phyloP scores from a whole-genome alignment of 2,888 invertebrate species.

The Criorhina ranunculi region DNA sequence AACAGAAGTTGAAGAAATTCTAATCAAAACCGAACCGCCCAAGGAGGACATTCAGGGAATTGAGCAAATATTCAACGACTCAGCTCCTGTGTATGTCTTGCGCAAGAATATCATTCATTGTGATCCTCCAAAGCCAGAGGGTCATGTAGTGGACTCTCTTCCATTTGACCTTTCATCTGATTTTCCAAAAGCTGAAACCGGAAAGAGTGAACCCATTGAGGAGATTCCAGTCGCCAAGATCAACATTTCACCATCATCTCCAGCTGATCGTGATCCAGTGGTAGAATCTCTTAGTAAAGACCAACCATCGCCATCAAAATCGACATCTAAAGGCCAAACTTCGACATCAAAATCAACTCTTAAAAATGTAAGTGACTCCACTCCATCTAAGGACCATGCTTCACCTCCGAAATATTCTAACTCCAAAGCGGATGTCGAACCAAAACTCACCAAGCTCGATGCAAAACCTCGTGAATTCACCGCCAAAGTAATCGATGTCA shows the following conservation, averaged over 20 bases:
- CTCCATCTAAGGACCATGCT: not conserved
- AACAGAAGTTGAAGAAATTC: slow-evolving; percentile 33
- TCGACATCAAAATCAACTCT: not conserved
- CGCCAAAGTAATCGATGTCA: slow-evolving; percentile 70
- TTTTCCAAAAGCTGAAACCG: too few relatives aligned
- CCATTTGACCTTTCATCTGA: too few relatives aligned
- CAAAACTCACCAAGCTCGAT: slow-evolving; percentile 4
- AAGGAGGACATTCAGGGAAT: slow-evolving; percentile 46
- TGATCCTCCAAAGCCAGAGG: slow-evolving; percentile 55
- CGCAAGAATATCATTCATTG: slow-evolving; percentile 70
- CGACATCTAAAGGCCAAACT: not conserved
- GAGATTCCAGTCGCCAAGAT: not conserved
- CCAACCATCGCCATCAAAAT: not conserved
- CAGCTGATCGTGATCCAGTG: not conserved
- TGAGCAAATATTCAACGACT: slow-evolving; percentile 64
- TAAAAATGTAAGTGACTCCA: not conserved
- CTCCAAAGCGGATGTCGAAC: too few relatives aligned
- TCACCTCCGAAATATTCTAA: not conserved
- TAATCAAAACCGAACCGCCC: not conserved
- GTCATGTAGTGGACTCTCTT: too few relatives aligned
- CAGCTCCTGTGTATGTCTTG: slow-evolving; percentile 57
- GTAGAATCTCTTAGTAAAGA: not conserved
- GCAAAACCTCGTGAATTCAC: slow-evolving; percentile 64
- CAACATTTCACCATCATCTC: not conserved
- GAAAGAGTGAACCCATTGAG: not conserved